A percentile compares a stretch with the other conserved stretches of the same genome.
Evolutionary conservation across 2,797 vertebrate species (phyloP).

Genomic region (Limnodromus scolopaceus): DNA sequence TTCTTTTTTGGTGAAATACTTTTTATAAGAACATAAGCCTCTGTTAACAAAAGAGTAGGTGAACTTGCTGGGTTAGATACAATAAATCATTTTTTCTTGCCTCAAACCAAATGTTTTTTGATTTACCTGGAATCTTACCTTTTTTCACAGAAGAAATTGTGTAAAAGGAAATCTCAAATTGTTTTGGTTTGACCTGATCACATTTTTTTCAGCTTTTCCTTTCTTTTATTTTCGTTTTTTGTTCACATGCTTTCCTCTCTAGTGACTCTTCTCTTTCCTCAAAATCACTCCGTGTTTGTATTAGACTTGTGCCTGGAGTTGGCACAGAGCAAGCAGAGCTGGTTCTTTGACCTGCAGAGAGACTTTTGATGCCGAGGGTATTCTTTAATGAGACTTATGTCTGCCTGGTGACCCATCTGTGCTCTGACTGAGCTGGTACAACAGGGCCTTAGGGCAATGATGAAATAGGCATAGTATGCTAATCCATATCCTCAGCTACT

Average conservation of each 20-base stretch:
- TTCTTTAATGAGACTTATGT: conserved; percentile 43
- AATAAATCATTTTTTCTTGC: neutral
- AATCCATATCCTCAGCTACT: neutral
- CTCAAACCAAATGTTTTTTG: neutral
- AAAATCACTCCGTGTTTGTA: neutral
- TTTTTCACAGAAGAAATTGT: neutral
- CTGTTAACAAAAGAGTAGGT: neutral
- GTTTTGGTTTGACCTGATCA: neutral
- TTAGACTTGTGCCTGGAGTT: neutral
- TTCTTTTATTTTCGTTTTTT: neutral
- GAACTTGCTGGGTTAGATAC: neutral
- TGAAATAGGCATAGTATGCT: neutral
- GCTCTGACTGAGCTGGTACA: neutral
- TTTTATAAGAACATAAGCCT: neutral
- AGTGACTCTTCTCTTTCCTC: neutral
- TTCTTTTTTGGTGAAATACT: neutral
- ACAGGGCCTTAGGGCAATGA: neutral
- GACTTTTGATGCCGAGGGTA: neutral
- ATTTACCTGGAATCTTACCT: neutral
- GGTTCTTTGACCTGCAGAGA: conserved; percentile 25
- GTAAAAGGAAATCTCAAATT: neutral
- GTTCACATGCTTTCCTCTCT: neutral
- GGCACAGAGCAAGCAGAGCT: neutral
- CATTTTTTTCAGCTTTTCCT: neutral
- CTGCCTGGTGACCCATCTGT: neutral